Evolutionary conservation across 92 coral and sea anemone genomes (phyloP).

Genomic region (Epizoanthus scotinus): DNA sequence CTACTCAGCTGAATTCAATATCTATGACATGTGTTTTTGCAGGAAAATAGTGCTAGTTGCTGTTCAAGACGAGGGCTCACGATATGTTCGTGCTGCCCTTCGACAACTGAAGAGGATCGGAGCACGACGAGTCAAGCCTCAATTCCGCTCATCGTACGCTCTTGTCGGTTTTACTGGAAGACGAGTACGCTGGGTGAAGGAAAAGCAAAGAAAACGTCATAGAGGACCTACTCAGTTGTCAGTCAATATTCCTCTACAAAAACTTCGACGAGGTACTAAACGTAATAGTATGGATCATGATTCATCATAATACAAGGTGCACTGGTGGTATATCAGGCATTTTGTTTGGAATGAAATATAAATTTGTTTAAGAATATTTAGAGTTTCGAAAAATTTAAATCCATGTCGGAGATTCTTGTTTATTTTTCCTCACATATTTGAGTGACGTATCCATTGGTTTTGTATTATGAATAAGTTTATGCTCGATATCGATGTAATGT

Average conservation of each 20-base stretch:
- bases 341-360: too few relatives aligned
- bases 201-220: conserved; percentile 16
- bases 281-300: neutral
- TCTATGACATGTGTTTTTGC: neutral
- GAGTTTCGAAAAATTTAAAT: too few relatives aligned
- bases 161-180: conserved; percentile 36
- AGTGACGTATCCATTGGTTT: too few relatives aligned
- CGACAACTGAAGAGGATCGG: conserved; percentile 20
- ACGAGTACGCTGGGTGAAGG: conserved; percentile 25
- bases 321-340: too few relatives aligned
- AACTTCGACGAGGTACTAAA: conserved; percentile 12
- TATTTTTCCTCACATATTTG: too few relatives aligned
- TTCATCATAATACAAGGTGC: too few relatives aligned
- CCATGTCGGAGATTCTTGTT: too few relatives aligned
- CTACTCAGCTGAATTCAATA: neutral
- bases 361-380: too few relatives aligned
- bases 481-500: neutral
- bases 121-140: conserved; percentile 12
- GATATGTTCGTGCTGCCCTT: conserved; percentile 13
- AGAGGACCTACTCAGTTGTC: conserved; percentile 33
- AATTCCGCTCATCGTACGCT: conserved; percentile 23
- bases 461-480: too few relatives aligned
- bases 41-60: conserved; percentile 36
- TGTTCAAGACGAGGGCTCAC: conserved; percentile 26
- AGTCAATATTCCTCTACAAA: conserved; percentile 20